Evolutionary conservation across 2,113 vertebrate genomes (phyloP), one percentile per base, ranked within the genome.

Genomic region (Serinus canaria): DNA sequence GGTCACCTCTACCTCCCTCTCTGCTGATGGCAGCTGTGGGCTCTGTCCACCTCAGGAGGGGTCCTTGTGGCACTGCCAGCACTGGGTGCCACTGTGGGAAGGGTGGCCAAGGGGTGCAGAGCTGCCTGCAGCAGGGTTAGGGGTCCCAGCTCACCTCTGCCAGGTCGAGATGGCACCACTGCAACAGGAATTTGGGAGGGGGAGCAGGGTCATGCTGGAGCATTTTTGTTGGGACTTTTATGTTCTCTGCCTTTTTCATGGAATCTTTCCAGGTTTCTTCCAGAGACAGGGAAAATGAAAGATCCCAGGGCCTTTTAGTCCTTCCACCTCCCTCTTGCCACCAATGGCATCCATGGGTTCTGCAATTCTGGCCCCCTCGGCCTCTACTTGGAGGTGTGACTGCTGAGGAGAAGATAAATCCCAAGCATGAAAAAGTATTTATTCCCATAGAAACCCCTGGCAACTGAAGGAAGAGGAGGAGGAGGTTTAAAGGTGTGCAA

Each of bases 151-250:
- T 89, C 9, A 3, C 63, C 21, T 76, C 63, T 83, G 28, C 56
- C 43, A 19, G 25, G 28, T n/a, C 0, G 0, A 76, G 63, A 28
- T 3, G 5, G 35, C 30, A 46, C 35, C 1, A 0, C 73, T 4
- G 1, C n/a, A 76, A 11, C 39, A 91, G 47, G 62, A 72, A 24
- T 76, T 27, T 75, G 20, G 2, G 15, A 15, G 41, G 27, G 21
- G 35, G 15, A 73, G 27, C 31, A 25, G 43, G 39, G 18, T 43
- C 1, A 1, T 27, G 18, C 37, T 69, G 50, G 47, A 79, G 17
- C 30, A 39, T 31, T 79, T 88, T 60, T 70, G 20, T 74, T 66
- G 18, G 18, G 41, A 66, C 15, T 67, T 90, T 76, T 67, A 35
- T 31, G 23, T 50, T 50, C 10, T 75, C 52, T 52, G 21, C 4